Evolutionary conservation across 1,140 invertebrate species (phyloP).

Genomic region (Pollicipes pollicipes): DNA sequence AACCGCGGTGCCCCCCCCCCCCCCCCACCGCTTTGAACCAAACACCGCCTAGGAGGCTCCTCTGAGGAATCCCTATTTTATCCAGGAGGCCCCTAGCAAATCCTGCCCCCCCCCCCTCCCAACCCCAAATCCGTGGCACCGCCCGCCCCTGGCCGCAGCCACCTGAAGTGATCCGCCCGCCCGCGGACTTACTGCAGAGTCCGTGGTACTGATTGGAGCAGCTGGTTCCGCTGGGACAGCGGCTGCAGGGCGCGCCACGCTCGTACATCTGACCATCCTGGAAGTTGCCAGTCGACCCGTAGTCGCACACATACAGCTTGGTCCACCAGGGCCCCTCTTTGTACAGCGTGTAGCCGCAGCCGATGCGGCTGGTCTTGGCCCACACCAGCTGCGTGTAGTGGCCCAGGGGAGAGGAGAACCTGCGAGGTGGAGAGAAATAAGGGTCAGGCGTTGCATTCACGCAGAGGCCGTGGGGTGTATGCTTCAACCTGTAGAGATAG

Average conservation of each 20-base stretch:
- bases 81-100: too few relatives aligned
- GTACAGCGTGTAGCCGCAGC: constrained; percentile 20
- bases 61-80: too few relatives aligned
- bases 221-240: constrained; percentile 22
- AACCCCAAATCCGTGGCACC: too few relatives aligned
- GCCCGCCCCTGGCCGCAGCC: too few relatives aligned
- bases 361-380: constrained; percentile 17
- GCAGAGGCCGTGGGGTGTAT: too few relatives aligned
- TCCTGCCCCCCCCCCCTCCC: too few relatives aligned
- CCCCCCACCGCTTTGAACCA: too few relatives aligned
- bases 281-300: constrained; percentile 23
- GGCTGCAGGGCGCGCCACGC: constrained; percentile 22
- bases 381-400: constrained; percentile 34
- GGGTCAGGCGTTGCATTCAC: too few relatives aligned
- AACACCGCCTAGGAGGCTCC: too few relatives aligned
- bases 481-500: too few relatives aligned
- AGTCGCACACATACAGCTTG: constrained; percentile 20
- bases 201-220: constrained; percentile 23
- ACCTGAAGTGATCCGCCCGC: not conserved
- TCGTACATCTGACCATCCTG: constrained; percentile 23
- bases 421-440: not conserved
- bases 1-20: too few relatives aligned
- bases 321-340: constrained; percentile 21
- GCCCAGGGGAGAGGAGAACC: constrained; percentile 16
- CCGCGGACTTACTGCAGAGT: constrained; percentile 17